Evolutionary conservation across 1,140 invertebrate species (phyloP), one percentile per base, ranked within the genome.

Genomic region (Uloborus diversus): DNA sequence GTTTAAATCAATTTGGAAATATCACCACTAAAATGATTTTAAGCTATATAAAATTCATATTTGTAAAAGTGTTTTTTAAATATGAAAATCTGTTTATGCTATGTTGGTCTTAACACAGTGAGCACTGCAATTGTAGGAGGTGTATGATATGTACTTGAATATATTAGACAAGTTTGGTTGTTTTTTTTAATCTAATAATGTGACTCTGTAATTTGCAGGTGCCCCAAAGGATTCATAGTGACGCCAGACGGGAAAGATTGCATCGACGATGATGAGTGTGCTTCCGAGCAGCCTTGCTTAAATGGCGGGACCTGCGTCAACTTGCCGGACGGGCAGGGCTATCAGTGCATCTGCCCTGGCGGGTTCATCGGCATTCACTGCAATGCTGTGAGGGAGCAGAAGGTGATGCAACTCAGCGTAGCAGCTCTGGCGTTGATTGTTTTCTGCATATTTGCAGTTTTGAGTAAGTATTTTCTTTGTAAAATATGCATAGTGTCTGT

Each of bases 361-460:
- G 95, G 95, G 49, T 99, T 94, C 88, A 95, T 92, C 90, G 96
- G 96, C 69, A 92, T 94, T 84, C 94, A 96, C 86, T 99, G 97
- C 88, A 94, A 97, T 86, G 90, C 96, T 64, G 92, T 95, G 47
- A 94, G 96, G 85, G 94, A 97, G 86, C 95, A 94, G 80, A 94
- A 95, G 87, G 96, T 94, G 59, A 89, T 97, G 76, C 94, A 95
- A 86, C 90, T 97, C 69, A 95, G 94, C 87, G 95, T 96, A 93
- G 95, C 95, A 71, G 96, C 95, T 57, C 88, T 97, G 81, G 95
- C 95, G 56, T 94, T 95, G 81, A 97, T 97, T 85, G 90, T 97
- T 85, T 94, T 97, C 86, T 97, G 95, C 88, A 92, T 97, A 81
- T 90, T 97, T 85, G 94, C 96, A 86, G 96, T 97, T 86, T 91